Evolutionary conservation across 2,113 vertebrate genomes (phyloP).

Genomic region (Nothocercus julius): DNA sequence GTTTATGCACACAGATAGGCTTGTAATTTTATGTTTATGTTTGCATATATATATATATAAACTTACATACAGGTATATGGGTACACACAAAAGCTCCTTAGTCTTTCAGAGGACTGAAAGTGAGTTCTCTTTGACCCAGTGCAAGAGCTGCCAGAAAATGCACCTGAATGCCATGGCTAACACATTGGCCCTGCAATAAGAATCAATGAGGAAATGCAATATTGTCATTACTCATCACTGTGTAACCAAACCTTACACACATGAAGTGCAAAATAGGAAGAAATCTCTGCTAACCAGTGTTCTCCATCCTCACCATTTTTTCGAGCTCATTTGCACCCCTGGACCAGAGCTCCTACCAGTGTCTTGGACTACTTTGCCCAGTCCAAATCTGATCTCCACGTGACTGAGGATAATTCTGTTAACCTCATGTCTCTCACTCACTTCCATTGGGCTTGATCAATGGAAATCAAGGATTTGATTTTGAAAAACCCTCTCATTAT

Average conservation of each 20-base stretch:
- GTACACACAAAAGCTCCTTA: not conserved
- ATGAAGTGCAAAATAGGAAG: not conserved
- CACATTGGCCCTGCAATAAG: not conserved
- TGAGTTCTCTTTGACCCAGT: not conserved
- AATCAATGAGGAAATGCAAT: not conserved
- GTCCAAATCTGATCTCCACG: not conserved
- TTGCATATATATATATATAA: not conserved
- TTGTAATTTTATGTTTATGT: not conserved
- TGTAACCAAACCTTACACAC: not conserved
- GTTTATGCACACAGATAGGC: not conserved
- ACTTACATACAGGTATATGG: not conserved
- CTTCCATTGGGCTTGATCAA: not conserved
- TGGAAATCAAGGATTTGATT: not conserved
- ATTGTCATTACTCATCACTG: rapidly evolving
- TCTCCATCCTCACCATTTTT: not conserved
- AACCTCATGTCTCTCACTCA: not conserved
- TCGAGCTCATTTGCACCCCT: not conserved
- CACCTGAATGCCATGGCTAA: not conserved
- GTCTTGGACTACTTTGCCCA: not conserved
- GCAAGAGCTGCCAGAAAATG: not conserved
- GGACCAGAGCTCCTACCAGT: not conserved
- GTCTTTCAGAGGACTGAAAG: not conserved
- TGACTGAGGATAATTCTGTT: not conserved
- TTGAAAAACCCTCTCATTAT: not conserved
- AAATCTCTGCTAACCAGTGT: not conserved